These are phyloP conservation scores for Drosophila antonietae DNA, from an alignment of 2,888 invertebrate genomes.

Conservation along the genomic window DNA sequence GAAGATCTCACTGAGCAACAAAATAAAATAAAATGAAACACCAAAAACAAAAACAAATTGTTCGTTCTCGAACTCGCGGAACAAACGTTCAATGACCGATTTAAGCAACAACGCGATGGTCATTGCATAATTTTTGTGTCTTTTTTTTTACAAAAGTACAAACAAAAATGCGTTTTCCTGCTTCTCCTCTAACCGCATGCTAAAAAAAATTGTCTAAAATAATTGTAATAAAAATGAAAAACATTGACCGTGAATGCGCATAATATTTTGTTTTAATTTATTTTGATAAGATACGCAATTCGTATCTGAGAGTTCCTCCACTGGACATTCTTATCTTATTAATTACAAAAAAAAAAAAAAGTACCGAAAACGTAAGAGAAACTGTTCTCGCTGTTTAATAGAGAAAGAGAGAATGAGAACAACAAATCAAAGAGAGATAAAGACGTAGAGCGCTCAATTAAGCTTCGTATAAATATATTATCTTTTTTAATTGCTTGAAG, in stretches of 20 bases:
- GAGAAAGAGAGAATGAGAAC: constrained; percentile 5
- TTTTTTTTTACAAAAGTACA: constrained; percentile 33
- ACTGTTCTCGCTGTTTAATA: background rate
- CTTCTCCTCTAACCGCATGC: background rate
- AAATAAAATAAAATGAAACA: constrained; percentile 8
- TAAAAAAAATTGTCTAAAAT: background rate
- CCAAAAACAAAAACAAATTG: constrained; percentile 14
- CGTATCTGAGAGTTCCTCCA: constrained; percentile 20
- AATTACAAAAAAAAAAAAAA: constrained; percentile 22
- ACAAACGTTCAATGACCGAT: constrained; percentile 63
- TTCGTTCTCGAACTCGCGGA: constrained; percentile 16
- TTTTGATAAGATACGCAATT: constrained; percentile 59
- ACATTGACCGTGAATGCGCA: constrained; percentile 71
- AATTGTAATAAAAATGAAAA: constrained; percentile 39
- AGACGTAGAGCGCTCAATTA: constrained; percentile 17
- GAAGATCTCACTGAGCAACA: constrained; percentile 33
- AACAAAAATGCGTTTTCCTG: constrained; percentile 58
- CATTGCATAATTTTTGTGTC: constrained; percentile 66
- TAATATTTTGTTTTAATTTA: constrained; percentile 40
- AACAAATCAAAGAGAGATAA: background rate
- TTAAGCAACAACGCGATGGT: constrained; percentile 43
- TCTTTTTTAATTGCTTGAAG: constrained; percentile 14
- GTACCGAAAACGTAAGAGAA: constrained; percentile 15
- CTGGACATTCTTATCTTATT: constrained; percentile 54
- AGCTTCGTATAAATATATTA: constrained; percentile 19